A percentile compares a stretch with the other conserved stretches of the same genome.
phyloP scores from a whole-genome alignment of 2,888 invertebrate species.

The Julus scandinavius region DNA sequence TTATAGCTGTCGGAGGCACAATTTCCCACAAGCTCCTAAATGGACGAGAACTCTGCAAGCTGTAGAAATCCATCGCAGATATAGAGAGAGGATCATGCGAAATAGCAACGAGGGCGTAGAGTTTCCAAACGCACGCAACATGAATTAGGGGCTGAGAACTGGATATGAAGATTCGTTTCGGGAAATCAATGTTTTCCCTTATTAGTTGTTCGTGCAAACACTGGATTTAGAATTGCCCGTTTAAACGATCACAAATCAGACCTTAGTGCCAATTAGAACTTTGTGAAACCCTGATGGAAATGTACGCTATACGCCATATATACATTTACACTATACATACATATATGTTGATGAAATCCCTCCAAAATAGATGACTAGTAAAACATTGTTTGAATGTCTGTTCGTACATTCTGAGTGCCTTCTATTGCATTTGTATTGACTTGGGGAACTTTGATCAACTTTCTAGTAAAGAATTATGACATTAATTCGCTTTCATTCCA shows the following conservation, averaged over 20 bases:
- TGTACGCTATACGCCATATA: neutral
- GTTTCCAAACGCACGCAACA: neutral
- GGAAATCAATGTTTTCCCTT: neutral
- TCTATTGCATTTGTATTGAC: neutral
- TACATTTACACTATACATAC: neutral
- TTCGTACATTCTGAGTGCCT: neutral
- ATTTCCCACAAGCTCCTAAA: neutral
- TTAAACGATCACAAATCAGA: neutral
- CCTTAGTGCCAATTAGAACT: neutral
- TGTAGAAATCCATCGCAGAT: conserved; percentile 17
- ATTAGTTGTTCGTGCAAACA: neutral
- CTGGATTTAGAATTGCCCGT: neutral
- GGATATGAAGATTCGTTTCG: conserved; percentile 9
- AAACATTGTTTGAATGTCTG: no score
- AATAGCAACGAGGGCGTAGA: neutral
- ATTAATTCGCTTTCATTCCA: no score
- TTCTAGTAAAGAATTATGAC: no score
- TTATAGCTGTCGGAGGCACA: neutral
- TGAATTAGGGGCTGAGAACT: neutral
- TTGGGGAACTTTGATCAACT: no score
- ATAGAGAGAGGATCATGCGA: neutral
- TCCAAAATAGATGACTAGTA: neutral
- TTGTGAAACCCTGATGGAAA: neutral
- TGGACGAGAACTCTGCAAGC: neutral
- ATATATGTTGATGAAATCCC: neutral